Evolutionary conservation across 2,113 vertebrate genomes (phyloP).

Genomic region (Neomonachus schauinslandi): DNA sequence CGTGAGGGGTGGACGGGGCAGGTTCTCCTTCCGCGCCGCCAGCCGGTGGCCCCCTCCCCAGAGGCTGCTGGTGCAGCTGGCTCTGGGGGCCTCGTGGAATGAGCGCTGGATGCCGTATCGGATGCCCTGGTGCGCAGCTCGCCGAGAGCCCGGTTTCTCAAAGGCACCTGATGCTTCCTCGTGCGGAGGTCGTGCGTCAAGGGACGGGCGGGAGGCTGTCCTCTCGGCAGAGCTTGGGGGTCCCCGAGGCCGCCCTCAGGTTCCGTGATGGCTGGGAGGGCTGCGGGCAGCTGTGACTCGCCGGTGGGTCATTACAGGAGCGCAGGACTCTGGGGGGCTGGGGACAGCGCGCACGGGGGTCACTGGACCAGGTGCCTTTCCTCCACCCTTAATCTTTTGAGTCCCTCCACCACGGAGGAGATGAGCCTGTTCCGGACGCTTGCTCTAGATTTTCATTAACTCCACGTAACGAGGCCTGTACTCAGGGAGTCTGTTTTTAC

Average conservation of each 20-base stretch:
- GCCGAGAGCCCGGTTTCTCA: accelerated
- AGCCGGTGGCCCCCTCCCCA: accelerated
- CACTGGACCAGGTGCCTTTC: background rate
- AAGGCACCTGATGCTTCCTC: accelerated
- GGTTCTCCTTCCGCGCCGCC: background rate
- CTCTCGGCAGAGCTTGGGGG: background rate
- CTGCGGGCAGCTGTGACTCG: background rate
- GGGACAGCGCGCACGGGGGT: background rate
- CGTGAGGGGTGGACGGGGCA: accelerated
- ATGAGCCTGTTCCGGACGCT: background rate
- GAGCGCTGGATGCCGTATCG: background rate
- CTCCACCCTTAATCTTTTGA: background rate
- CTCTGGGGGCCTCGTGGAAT: background rate
- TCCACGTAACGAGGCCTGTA: background rate
- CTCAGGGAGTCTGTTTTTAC: background rate
- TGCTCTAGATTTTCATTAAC: background rate
- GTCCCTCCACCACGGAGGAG: background rate
- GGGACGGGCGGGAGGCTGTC: background rate
- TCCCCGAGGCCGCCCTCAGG: background rate
- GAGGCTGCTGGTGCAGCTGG: background rate
- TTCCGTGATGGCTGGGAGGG: background rate
- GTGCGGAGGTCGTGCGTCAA: background rate
- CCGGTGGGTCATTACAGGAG: background rate
- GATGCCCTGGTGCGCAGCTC: background rate
- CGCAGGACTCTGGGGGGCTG: no score